phyloP scores from a whole-genome alignment of 2,888 invertebrate species.

The Serripes groenlandicus region DNA sequence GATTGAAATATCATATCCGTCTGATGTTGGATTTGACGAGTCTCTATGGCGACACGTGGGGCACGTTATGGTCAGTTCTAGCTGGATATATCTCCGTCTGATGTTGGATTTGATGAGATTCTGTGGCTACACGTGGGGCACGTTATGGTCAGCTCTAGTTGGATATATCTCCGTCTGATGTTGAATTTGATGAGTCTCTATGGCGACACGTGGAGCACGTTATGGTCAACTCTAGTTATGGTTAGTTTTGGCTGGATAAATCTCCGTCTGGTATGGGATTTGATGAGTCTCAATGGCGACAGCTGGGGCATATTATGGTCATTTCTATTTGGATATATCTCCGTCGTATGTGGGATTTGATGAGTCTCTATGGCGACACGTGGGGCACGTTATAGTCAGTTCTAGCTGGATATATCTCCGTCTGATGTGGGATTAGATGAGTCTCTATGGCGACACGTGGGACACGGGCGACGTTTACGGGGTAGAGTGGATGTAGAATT shows the following conservation, averaged over 20 bases:
- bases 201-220: constrained; percentile 80
- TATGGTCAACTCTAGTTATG: too few relatives aligned
- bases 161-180: constrained; percentile 53
- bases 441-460: constrained; percentile 76
- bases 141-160: too few relatives aligned
- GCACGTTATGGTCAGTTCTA: too few relatives aligned
- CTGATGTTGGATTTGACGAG: constrained; percentile 76
- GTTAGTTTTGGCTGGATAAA: neutral
- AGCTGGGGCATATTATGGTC: constrained; percentile 81
- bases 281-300: constrained; percentile 73
- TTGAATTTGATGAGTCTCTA: constrained; percentile 74
- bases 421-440: constrained; percentile 76
- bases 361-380: constrained; percentile 76
- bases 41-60: constrained; percentile 77
- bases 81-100: constrained; percentile 39
- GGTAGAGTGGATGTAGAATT: constrained; percentile 43
- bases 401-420: constrained; percentile 23
- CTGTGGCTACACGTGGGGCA: constrained; percentile 79
- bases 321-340: constrained; percentile 25
- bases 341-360: constrained; percentile 72
- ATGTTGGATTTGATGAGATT: constrained; percentile 74
- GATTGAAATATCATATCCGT: constrained; percentile 32
- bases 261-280: constrained; percentile 72
- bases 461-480: constrained; percentile 75
- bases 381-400: constrained; percentile 72